Conservation (phyloP, 2,888 invertebrate genomes). For the Globia sparganii region DNA sequence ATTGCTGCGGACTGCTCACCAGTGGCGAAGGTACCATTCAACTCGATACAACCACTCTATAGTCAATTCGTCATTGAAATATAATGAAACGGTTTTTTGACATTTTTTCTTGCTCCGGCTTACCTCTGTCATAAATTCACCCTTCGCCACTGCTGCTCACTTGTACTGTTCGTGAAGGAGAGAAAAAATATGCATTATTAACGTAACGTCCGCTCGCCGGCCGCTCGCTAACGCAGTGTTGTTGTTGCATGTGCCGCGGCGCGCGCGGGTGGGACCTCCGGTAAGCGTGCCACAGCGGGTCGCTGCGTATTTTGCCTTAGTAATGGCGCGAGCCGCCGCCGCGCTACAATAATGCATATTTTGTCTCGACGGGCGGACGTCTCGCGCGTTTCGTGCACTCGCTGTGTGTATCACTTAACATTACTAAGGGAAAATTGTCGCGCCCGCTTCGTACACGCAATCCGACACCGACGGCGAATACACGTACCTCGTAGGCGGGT, state of each 20-base stretch:
- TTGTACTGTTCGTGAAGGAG: slow-evolving; percentile 61
- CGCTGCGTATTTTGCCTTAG: slow-evolving; percentile 88
- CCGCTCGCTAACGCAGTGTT: too few species aligned
- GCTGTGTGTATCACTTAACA: slow-evolving; percentile 77
- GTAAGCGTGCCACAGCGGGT: too few species aligned
- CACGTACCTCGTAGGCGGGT: neutral
- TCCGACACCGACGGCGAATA: slow-evolving; percentile 76
- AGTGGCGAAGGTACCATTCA: too few species aligned
- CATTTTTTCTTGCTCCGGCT: too few species aligned
- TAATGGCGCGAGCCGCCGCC: slow-evolving; percentile 79
- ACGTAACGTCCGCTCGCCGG: slow-evolving; percentile 64
- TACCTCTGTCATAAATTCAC: too few species aligned
- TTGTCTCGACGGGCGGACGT: slow-evolving; percentile 79
- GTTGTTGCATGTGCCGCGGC: slow-evolving; percentile 75
- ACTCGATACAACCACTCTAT: too few species aligned
- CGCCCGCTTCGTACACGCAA: slow-evolving; percentile 78
- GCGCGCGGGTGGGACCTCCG: too few species aligned
- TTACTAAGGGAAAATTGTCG: slow-evolving; percentile 90
- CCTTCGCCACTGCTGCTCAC: too few species aligned
- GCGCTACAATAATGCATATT: slow-evolving; percentile 86
- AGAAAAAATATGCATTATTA: slow-evolving; percentile 88
- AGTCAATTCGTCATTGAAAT: too few species aligned
- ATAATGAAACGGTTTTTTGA: too few species aligned
- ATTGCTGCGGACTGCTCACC: slow-evolving; percentile 23
- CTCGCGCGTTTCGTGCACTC: slow-evolving; percentile 66